Base-by-base conservation (phyloP, 1,140 invertebrate genomes). In the Sweltsa coloradensis region DNA sequence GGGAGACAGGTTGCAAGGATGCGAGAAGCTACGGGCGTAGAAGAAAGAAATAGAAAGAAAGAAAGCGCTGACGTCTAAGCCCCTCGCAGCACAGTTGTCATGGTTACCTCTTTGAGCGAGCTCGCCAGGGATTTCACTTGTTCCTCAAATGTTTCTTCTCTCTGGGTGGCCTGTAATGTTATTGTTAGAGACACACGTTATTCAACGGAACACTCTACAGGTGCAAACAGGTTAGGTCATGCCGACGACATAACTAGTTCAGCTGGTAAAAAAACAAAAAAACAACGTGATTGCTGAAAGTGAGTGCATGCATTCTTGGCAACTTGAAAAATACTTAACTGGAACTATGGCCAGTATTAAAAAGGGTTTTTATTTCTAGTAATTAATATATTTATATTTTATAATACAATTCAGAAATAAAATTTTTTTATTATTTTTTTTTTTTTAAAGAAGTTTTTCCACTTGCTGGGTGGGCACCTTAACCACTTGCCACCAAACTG, bases 71-170 rank as follows among this genome's bases (percentile, higher is more conserved):
- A 7, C 36, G 23, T 22, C 36, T 9, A 19, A n/a, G 5, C 11
- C 18, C 36, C 5, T 5, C 4, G 16, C 36, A 37, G 18, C 36
- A 16, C 11, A 11, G 9, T 31, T 31, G 29, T 14, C 9, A 11
- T 31, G 52, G 53, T 73, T 87, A 93, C 90, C 88, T 94, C 89
- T 81, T 89, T 91, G 56, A 97, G 80, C 69, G 90, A 83, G 66
- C 81, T 79, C 65, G 89, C 83, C 66, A 96, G 75, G 62, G 88
- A 77, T 74, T 93, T 91, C 58, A 96, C 89, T 70, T 92, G 89
- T 62, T 82, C 80, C 66, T 93, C 89, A 70, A 89, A 95, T 55
- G 85, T 85, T 72, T 97, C 93, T 76, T 97, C 94, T 72, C 92
- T 88, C 73, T 94, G 88, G 62, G 88, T 93, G 60, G 91, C 89